A percentile compares a stretch with the other conserved stretches of the same genome.
phyloP scores from a whole-genome alignment of 2,888 invertebrate genomes.

The Eupithecia abbreviata region DNA sequence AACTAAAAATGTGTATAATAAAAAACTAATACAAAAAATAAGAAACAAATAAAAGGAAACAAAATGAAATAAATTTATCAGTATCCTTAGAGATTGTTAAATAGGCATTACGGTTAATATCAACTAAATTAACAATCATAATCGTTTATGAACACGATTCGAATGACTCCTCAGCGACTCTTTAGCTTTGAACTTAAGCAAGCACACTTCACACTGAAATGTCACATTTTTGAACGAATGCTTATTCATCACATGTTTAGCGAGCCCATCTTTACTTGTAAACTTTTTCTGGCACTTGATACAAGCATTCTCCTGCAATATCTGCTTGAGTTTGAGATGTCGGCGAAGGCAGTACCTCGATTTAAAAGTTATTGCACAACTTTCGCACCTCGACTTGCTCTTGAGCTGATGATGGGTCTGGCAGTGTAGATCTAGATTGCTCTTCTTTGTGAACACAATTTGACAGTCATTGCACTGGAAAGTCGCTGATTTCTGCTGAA shows the following conservation, averaged over 20 bases:
- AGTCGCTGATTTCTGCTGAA: constrained; percentile 68
- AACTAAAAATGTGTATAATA: neutral
- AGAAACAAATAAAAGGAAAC: neutral
- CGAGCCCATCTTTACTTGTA: constrained; percentile 63
- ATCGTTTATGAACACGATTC: constrained; percentile 71
- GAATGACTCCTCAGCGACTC: constrained; percentile 69
- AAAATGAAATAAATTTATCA: neutral
- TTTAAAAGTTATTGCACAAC: constrained; percentile 75
- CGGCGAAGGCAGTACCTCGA: constrained; percentile 74
- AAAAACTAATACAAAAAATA: neutral
- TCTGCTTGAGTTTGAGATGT: constrained; percentile 72
- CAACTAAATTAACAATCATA: constrained; percentile 58
- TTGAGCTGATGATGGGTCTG: constrained; percentile 70
- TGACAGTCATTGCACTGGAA: constrained; percentile 76
- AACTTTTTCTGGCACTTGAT: constrained; percentile 76
- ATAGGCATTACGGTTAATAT: neutral
- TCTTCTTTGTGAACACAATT: constrained; percentile 70
- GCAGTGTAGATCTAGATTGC: constrained; percentile 68
- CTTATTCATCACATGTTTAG: constrained; percentile 71
- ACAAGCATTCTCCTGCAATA: constrained; percentile 71
- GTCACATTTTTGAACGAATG: constrained; percentile 71
- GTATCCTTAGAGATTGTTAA: neutral
- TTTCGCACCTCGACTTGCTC: constrained; percentile 74
- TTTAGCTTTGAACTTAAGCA: constrained; percentile 72
- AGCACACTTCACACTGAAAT: constrained; percentile 72